Evolutionary conservation across 2,113 vertebrate genomes (phyloP), one percentile per base, ranked within the genome.

Genomic region (Harpagus bidentatus): DNA sequence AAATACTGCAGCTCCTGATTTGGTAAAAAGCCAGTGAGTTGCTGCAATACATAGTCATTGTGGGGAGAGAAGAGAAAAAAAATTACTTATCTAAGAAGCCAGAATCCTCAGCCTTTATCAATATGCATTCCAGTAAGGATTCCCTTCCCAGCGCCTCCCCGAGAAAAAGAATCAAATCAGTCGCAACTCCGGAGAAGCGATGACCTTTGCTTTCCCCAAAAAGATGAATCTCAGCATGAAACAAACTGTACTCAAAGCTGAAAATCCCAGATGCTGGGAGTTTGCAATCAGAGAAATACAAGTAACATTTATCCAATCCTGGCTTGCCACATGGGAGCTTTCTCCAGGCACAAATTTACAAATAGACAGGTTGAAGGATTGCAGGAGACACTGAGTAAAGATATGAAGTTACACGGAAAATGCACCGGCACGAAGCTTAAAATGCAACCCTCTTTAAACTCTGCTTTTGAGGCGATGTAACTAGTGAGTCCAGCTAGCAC

Each of bases 21-120:
- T 98, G 98, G 98, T 98, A 97, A 97, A 97, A 97, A 98, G 98
- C 98, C 98, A 98, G 96, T 97, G 97, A 95, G 97, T 97, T 98
- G 98, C 98, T 98, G 98, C 98, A 98, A 98, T 98, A 97, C 97
- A 97, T 97, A 98, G 98, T 96, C 98, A 97, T 97, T 97, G 91
- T 96, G 88, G 97, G 96, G 96, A 97, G 96, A 94, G 95, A 96
- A 96, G 92, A 96, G 92, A 31, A 36, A 93, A 90, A 81, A 78
- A 86, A 80, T 47, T 91, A 95, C 95, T 97, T 97, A 90, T 97
- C 95, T 93, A 95, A 92, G 90, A 94, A 96, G 95, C 94, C 95
- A 94, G 88, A 93, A 95, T 97, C 89, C 95, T 97, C 95, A 97
- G 95, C 89, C 93, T 96, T 97, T 97, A 95, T 97, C 92, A 96